Conservation (phyloP, 2,797 vertebrate species). For the Phalloptychus januarius region DNA sequence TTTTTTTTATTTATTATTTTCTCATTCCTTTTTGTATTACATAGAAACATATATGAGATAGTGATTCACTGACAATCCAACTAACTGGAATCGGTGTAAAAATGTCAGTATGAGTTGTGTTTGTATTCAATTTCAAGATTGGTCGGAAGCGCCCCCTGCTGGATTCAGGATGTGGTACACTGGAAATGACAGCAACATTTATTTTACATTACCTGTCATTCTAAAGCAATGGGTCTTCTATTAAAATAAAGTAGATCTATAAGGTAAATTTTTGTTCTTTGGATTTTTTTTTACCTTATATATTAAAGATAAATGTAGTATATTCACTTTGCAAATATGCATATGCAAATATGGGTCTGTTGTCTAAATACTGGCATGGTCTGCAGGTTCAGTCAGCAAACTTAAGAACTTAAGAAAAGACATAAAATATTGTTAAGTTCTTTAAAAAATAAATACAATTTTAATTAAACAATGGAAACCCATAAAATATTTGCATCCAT, state of each 20-base stretch:
- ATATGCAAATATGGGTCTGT: background rate
- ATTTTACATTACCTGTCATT: background rate
- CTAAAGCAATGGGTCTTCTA: background rate
- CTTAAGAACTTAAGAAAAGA: background rate
- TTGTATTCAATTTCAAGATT: slow-evolving; percentile 20
- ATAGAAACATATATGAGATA: background rate
- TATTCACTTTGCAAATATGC: background rate
- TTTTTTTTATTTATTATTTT: no score
- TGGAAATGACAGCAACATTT: background rate
- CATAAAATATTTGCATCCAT: background rate
- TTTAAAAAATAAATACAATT: background rate
- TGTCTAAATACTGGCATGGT: background rate
- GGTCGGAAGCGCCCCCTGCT: slow-evolving; percentile 31
- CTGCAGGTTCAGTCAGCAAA: background rate
- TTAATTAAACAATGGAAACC: background rate
- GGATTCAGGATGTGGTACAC: slow-evolving; percentile 1
- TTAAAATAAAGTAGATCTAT: background rate
- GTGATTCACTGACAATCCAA: background rate
- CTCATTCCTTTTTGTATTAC: background rate
- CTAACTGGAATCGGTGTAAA: background rate
- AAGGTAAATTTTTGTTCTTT: background rate
- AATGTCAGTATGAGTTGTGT: slow-evolving; percentile 14
- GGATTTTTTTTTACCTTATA: background rate
- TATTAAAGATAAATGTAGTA: background rate
- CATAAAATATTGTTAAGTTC: background rate